A percentile compares a stretch with the other conserved stretches of the same genome.
Evolutionary conservation across 2,888 invertebrate genomes (phyloP).

Genomic region (Neoitamus cyanurus): DNA sequence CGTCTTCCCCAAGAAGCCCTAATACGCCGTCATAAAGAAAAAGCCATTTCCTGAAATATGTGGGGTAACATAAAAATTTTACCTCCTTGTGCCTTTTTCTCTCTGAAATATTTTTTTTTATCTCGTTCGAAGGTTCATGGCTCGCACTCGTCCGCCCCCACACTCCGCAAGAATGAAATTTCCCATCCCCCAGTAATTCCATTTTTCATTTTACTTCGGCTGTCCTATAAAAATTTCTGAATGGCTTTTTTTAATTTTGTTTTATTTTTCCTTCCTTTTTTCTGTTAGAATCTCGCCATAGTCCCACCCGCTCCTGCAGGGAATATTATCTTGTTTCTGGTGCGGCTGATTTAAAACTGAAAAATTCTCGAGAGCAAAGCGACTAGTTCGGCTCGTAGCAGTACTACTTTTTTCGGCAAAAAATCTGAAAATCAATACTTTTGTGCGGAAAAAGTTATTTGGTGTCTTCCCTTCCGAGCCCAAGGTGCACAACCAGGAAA

Average conservation of each 20-base stretch:
- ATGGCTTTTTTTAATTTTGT: background rate
- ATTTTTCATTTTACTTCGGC: slow-evolving; percentile 31
- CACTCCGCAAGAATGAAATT: background rate
- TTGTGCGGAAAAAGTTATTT: background rate
- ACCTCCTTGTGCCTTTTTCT: slow-evolving; percentile 12
- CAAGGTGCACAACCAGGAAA: background rate
- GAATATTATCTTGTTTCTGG: background rate
- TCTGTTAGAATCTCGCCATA: background rate
- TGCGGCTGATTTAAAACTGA: background rate
- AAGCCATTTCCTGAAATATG: slow-evolving; percentile 27
- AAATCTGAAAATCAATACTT: slow-evolving; percentile 38
- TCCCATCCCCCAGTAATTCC: slow-evolving; percentile 7
- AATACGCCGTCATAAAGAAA: background rate
- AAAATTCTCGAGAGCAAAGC: background rate
- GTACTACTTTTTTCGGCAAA: background rate
- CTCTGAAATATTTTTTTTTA: slow-evolving; percentile 6
- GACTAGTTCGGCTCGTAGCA: background rate
- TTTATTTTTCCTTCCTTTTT: slow-evolving; percentile 1
- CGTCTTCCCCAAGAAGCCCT: background rate
- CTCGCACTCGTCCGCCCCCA: background rate
- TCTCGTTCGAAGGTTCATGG: slow-evolving; percentile 3
- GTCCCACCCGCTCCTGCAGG: background rate
- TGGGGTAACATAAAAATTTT: slow-evolving; percentile 11
- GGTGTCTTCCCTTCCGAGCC: background rate
- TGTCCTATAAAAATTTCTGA: slow-evolving; percentile 24